Percentiles rank a stretch among this genome's conserved stretches.
These are phyloP conservation scores for Petroica traversi DNA, from an alignment of 2,113 vertebrate species.

Conservation along the genomic window DNA sequence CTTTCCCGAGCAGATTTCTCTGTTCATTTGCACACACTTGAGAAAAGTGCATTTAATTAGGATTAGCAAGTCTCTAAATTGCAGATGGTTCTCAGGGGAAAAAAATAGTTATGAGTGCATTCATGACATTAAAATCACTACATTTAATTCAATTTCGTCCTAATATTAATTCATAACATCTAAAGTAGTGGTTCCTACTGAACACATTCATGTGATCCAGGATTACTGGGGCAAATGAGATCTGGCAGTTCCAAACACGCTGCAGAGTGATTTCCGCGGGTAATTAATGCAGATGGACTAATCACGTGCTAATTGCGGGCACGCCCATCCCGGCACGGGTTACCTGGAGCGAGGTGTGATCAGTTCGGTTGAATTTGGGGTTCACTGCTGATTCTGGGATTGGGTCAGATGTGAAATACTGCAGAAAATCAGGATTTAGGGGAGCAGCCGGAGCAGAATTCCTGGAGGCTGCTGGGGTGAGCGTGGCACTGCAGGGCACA, in stretches of 20 bases:
- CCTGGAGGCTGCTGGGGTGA: background rate
- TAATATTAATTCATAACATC: slow-evolving; percentile 55
- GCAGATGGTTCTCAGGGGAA: slow-evolving; percentile 65
- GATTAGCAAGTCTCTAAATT: slow-evolving; percentile 63
- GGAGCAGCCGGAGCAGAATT: background rate
- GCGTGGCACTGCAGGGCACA: fast-evolving
- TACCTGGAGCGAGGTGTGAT: background rate
- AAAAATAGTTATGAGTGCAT: slow-evolving; percentile 55
- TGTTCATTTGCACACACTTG: slow-evolving; percentile 58
- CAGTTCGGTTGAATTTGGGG: fast-evolving
- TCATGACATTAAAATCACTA: slow-evolving; percentile 67
- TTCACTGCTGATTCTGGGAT: fast-evolving
- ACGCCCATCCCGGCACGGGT: background rate
- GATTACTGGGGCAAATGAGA: background rate
- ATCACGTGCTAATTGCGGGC: background rate
- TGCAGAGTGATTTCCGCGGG: background rate
- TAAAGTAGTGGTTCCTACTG: slow-evolving; percentile 33
- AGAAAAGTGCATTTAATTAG: slow-evolving; percentile 65
- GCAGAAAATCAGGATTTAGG: fast-evolving
- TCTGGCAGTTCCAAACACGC: background rate
- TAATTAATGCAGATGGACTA: background rate
- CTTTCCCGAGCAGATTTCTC: slow-evolving; percentile 40
- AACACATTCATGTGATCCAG: background rate
- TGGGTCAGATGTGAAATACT: fast-evolving
- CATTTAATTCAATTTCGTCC: slow-evolving; percentile 67